Percentiles rank a stretch among this genome's conserved stretches.
These are phyloP conservation scores for Bombus fervidus DNA, from an alignment of 1,140 invertebrate genomes.

Conservation along the genomic window DNA sequence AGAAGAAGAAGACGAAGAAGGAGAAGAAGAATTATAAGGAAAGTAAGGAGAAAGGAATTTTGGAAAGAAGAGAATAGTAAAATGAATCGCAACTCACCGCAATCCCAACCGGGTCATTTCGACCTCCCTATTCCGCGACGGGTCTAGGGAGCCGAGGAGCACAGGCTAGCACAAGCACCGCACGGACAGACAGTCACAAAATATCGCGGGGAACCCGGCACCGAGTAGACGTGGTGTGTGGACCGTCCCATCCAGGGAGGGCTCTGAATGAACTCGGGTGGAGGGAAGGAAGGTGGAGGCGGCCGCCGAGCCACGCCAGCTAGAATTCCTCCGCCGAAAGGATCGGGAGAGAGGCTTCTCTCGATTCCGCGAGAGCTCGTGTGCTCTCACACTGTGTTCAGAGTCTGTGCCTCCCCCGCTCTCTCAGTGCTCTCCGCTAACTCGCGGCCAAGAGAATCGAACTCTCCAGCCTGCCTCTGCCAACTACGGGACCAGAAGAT, in stretches of 20 bases:
- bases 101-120: constrained; percentile 79
- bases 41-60: not conserved
- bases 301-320: constrained; percentile 74
- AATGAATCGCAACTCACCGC: constrained; percentile 74
- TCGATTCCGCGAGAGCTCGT: constrained; percentile 54
- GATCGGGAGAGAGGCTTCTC: constrained; percentile 64
- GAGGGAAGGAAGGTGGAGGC: constrained; percentile 76
- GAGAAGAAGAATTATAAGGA: not conserved
- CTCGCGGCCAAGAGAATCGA: constrained; percentile 38
- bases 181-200: constrained; percentile 70
- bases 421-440: not conserved
- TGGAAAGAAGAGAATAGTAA: constrained; percentile 42
- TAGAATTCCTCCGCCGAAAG: constrained; percentile 80
- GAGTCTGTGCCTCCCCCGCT: constrained; percentile 54
- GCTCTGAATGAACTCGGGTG: constrained; percentile 76
- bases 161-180: constrained; percentile 77
- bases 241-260: constrained; percentile 80
- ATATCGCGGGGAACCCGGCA: constrained; percentile 70
- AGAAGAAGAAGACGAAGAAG: not conserved
- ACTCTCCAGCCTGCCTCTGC: constrained; percentile 57
- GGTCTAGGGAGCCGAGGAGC: constrained; percentile 67
- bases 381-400: constrained; percentile 44
- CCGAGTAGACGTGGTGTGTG: constrained; percentile 71
- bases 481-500: constrained; percentile 61
- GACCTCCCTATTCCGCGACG: constrained; percentile 75